Conservation (phyloP, 30 jellyfish, hydroid and myxozoan genomes). For the Rhopilema esculentum region DNA sequence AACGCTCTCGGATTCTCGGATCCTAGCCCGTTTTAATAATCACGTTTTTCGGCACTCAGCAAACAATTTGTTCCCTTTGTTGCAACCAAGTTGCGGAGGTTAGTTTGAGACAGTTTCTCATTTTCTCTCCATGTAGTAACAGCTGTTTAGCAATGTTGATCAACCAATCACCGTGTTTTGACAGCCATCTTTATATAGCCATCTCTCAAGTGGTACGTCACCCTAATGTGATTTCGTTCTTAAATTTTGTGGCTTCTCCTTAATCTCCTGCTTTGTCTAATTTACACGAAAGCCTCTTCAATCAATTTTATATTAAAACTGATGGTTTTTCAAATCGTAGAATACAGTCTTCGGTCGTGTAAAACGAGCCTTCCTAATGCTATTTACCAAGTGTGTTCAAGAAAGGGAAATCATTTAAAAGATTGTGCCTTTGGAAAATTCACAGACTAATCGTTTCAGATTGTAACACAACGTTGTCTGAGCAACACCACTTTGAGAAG, state of each 20-base stretch:
- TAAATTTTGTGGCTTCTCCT: constrained; percentile 39
- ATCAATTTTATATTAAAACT: constrained; percentile 49
- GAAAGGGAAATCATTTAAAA: not conserved
- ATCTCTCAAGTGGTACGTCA: constrained; percentile 69
- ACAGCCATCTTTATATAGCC: constrained; percentile 58
- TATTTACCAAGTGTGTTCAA: constrained; percentile 5
- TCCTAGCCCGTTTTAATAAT: not conserved
- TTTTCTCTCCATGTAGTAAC: not conserved
- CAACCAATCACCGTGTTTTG: constrained; percentile 30
- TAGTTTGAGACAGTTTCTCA: not conserved
- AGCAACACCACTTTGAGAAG: no score
- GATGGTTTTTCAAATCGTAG: constrained; percentile 41
- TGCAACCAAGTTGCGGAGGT: not conserved
- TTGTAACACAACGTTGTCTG: not conserved
- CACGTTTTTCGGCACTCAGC: not conserved
- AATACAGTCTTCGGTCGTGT: constrained; percentile 3
- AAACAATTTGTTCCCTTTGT: not conserved
- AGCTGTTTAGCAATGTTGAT: constrained; percentile 11
- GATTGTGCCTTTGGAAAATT: not conserved
- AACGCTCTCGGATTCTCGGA: not conserved
- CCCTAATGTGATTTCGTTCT: constrained; percentile 43
- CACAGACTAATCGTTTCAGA: constrained; percentile 5
- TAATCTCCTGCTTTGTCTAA: constrained; percentile 71
- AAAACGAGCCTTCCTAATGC: constrained; percentile 13
- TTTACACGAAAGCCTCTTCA: constrained; percentile 66